Base-by-base conservation (phyloP, 37 sponge, comb jelly and placozoan genomes). In the Oopsacas minuta region DNA sequence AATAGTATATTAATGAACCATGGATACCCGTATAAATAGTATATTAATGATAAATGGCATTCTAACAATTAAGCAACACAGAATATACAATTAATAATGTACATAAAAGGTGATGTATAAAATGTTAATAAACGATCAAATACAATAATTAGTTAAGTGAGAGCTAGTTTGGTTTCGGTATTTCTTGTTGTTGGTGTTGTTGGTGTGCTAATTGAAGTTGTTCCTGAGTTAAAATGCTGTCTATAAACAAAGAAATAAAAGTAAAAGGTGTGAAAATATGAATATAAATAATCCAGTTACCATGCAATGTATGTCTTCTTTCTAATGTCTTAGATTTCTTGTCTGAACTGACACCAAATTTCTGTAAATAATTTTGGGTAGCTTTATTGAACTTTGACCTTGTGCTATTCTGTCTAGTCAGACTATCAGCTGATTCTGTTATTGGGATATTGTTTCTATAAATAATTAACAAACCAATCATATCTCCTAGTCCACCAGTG, bases 111-210 rank as follows among this genome's bases (percentile, higher is more conserved):
- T 61, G 75, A 61, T 61, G 75, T 61, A 61, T 10, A 61, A 61
- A 61, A 61, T 42, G 75, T 34, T 61, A 61, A n/a, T 61, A 61
- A 61, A 61, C 22, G 75, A 61, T 61, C 75, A 61, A n/a, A 61
- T 5, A 32, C 1, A 61, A n/a, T 12, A 12, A 34, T 20, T 10
- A 25, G 30, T 61, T 12, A 61, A 61, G 75, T 61, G 75, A 42
- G 49, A 42, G 49, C 49, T 42, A 42, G 49, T 8, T 42, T 8
- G 49, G 49, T 42, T 42, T 8, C 15, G 8, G 49, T 42, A 17
- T 8, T 42, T 42, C 12, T 42, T 42, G 49, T 42, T 42, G 49
- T 42, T 42, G 49, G 8, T 42, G 49, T 42, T 42, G n/a, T n/a
- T n/a, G n/a, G n/a, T n/a, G n/a, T n/a, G n/a, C n/a, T n/a, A n/a